Evolutionary conservation across 2,888 invertebrate genomes (phyloP).

Genomic region (Azorinus chamasolen): DNA sequence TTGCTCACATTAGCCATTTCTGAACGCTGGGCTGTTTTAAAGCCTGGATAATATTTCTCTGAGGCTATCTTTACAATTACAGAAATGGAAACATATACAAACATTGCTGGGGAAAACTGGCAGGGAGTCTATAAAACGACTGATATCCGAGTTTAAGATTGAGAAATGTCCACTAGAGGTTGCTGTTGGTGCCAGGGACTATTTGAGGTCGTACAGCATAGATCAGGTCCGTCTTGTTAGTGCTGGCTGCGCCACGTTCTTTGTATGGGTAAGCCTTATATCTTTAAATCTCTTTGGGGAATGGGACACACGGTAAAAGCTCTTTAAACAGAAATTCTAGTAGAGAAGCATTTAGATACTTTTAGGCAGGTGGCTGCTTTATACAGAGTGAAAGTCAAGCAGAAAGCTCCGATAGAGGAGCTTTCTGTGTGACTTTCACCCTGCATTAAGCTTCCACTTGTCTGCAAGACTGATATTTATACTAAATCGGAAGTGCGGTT

Average conservation of each 20-base stretch:
- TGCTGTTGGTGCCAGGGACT: slow-evolving; percentile 77
- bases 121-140: slow-evolving; percentile 81
- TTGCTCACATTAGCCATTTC: no score
- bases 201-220: slow-evolving; percentile 75
- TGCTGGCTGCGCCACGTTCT: slow-evolving; percentile 85
- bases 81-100: slow-evolving; percentile 83
- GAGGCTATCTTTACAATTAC: slow-evolving; percentile 2
- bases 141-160: slow-evolving; percentile 79
- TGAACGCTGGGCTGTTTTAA: no score
- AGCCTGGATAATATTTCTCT: no score
- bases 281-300: slow-evolving; percentile 3
- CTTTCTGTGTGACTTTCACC: no score
- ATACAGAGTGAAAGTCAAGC: no score
- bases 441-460: no score
- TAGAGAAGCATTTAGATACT: no score
- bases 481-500: no score
- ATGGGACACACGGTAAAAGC: neutral
- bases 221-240: slow-evolving; percentile 83
- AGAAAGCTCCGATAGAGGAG: no score
- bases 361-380: no score
- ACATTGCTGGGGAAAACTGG: slow-evolving; percentile 82
- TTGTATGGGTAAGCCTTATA: slow-evolving; percentile 84
- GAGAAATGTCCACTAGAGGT: slow-evolving; percentile 73
- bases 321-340: no score
- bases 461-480: no score